These are phyloP conservation scores for Pseudochromis fuscus DNA, from an alignment of 2,797 vertebrate genomes.

Conservation along the genomic window DNA sequence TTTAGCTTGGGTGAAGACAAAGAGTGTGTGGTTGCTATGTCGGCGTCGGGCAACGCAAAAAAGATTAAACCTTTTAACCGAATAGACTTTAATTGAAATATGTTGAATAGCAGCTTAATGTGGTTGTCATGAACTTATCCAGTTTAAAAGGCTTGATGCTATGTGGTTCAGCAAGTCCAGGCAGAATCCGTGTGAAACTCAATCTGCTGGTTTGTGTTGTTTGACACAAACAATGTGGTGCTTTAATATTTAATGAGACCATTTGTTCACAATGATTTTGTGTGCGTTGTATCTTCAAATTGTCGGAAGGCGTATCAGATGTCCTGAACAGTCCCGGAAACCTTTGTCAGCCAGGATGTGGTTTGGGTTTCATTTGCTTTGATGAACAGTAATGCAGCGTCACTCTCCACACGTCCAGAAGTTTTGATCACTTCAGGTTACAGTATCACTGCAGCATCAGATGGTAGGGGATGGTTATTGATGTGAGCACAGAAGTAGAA, in stretches of 20 bases:
- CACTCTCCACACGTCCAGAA: conserved; percentile 3
- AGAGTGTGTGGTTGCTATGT: conserved; percentile 18
- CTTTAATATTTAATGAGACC: conserved; percentile 78
- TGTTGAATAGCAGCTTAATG: conserved; percentile 29
- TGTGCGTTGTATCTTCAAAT: conserved; percentile 57
- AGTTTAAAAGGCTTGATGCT: neutral
- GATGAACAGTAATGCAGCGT: conserved; percentile 9
- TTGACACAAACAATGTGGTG: conserved; percentile 25
- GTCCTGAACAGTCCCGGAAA: conserved; percentile 47
- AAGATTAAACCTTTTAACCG: neutral
- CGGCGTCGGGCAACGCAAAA: neutral
- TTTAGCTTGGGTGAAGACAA: conserved; percentile 1
- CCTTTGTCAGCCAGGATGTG: conserved; percentile 28
- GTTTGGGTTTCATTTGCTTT: conserved; percentile 46
- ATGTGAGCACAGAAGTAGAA: neutral
- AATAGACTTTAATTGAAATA: conserved; percentile 15
- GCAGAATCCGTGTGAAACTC: conserved; percentile 44
- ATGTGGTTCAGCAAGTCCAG: conserved; percentile 34
- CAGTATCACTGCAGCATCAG: conserved; percentile 6
- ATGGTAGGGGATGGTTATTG: neutral
- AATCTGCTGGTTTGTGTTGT: conserved; percentile 39
- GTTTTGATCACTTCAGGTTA: neutral
- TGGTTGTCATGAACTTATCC: conserved; percentile 6
- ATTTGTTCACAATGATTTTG: conserved; percentile 69
- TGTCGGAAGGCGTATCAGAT: conserved; percentile 54